Conservation (phyloP, 1,140 invertebrate genomes). For the Daktulosphaira vitifoliae region DNA sequence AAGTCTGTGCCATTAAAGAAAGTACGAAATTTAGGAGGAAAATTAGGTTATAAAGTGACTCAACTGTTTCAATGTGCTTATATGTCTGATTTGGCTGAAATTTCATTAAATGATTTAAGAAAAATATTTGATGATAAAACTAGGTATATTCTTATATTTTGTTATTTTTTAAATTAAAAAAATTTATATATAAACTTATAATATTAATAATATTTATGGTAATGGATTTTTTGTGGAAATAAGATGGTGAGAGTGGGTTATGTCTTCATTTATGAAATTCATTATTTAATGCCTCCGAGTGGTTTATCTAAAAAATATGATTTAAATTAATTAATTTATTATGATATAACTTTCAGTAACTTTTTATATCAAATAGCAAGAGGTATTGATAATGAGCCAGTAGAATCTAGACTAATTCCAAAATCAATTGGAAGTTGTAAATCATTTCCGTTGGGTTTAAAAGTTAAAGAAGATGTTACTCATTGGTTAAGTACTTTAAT, state of each 20-base stretch:
- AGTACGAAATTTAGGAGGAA: slow-evolving; percentile 77
- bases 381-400: slow-evolving; percentile 80
- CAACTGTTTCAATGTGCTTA: slow-evolving; percentile 63
- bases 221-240: too few species aligned
- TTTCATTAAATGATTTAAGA: slow-evolving; percentile 58
- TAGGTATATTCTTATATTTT: slow-evolving; percentile 57
- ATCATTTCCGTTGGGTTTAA: slow-evolving; percentile 78
- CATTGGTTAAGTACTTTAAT: slow-evolving; percentile 75
- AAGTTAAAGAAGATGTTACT: slow-evolving; percentile 58
- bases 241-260: too few species aligned
- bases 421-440: slow-evolving; percentile 96
- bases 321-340: slow-evolving; percentile 10
- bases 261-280: too few species aligned
- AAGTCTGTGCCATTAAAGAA: slow-evolving; percentile 63
- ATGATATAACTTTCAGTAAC: slow-evolving; percentile 47
- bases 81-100: slow-evolving; percentile 66
- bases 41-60: slow-evolving; percentile 68
- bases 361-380: slow-evolving; percentile 81
- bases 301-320: not conserved
- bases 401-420: slow-evolving; percentile 67
- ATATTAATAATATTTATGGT: not conserved
- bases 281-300: too few species aligned
- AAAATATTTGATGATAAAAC: slow-evolving; percentile 72
- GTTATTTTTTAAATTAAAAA: not conserved
- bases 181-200: not conserved